Evolutionary conservation across 2,113 vertebrate species (phyloP), one percentile per base, ranked within the genome.

Genomic region (Coturnix japonica): DNA sequence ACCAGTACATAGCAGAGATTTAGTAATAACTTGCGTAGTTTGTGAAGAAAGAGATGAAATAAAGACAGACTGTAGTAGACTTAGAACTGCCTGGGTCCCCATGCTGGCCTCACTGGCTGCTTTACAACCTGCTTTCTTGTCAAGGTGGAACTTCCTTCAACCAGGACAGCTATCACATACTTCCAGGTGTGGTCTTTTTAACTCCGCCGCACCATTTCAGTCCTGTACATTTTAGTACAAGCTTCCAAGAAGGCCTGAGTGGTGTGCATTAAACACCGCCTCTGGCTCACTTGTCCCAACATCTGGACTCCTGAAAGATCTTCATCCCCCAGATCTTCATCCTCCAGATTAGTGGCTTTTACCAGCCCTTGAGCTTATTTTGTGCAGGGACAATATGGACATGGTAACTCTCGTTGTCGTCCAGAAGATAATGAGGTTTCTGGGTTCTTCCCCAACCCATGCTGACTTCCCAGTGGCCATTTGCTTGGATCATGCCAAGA

Each of bases 381-480:
- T 83, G 20, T 33, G 19, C n/a, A 8, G 14, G 28, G 49, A 69
- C 7, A 18, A 20, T 26, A 60, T 22, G 49, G 30, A 47, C 21
- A 30, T 57, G 53, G 8, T 15, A 65, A 54, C 0, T 0, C 7
- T 69, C 2, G 25, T 75, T 17, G 13, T 37, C 49, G n/a, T 49
- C 33, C 25, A 85, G 61, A 78, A 25, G 13, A 7, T 59, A 49
- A 57, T 21, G 12, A 61, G 43, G 19, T 73, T 76, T 70, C 31
- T 43, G 74, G 56, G 33, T 19, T 49, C 59, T 78, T 82, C 33
- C 37, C 7, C n/a, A 46, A 0, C 6, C 26, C 59, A 49, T 39
- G 12, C 18, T 65, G 49, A 91, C 59, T 66, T 91, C 37, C 51
- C 75, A 44, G 43, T 2, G 9, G 13, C 11, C 49, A 33, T 86